Conservation (phyloP, 2,888 invertebrate species). For the Odiellus spinosus region DNA sequence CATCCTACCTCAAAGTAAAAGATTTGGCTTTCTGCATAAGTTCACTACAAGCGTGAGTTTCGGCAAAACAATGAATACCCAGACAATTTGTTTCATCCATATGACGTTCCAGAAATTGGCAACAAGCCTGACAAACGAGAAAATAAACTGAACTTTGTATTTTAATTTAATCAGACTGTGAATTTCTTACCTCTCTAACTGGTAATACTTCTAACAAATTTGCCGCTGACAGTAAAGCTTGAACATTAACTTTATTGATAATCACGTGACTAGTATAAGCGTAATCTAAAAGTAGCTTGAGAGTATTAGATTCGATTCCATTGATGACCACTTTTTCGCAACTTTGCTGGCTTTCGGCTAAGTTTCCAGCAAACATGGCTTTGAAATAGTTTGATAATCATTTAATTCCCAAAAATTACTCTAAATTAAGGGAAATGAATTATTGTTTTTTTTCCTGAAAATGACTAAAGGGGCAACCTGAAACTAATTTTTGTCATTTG, state of each 20-base stretch:
- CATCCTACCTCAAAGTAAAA: constrained; percentile 29
- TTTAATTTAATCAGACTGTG: too few relatives aligned
- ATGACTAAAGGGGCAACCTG: too few relatives aligned
- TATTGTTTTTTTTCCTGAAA: too few relatives aligned
- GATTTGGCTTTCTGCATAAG: constrained; percentile 33
- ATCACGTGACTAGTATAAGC: constrained; percentile 32
- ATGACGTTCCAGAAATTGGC: constrained; percentile 31
- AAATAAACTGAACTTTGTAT: too few relatives aligned
- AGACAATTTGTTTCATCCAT: constrained; percentile 36
- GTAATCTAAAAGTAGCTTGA: constrained; percentile 31
- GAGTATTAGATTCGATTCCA: constrained; percentile 31
- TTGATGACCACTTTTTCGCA: constrained; percentile 29
- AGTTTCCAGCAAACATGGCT: constrained; percentile 32
- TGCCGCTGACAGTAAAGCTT: constrained; percentile 33
- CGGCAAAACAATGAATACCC: constrained; percentile 37
- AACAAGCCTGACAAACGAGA: constrained; percentile 26
- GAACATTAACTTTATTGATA: constrained; percentile 33
- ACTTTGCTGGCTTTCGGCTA: constrained; percentile 32
- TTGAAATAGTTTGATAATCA: too few relatives aligned
- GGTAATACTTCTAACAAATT: constrained; percentile 32
- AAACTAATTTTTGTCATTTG: too few relatives aligned
- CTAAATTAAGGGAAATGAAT: too few relatives aligned
- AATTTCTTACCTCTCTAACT: constrained; percentile 24
- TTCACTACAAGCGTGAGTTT: constrained; percentile 34
- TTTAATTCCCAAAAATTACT: too few relatives aligned